These are phyloP conservation scores for Tethya wilhelma DNA, from an alignment of 37 sponge, comb jelly and placozoan genomes.

Conservation along the genomic window DNA sequence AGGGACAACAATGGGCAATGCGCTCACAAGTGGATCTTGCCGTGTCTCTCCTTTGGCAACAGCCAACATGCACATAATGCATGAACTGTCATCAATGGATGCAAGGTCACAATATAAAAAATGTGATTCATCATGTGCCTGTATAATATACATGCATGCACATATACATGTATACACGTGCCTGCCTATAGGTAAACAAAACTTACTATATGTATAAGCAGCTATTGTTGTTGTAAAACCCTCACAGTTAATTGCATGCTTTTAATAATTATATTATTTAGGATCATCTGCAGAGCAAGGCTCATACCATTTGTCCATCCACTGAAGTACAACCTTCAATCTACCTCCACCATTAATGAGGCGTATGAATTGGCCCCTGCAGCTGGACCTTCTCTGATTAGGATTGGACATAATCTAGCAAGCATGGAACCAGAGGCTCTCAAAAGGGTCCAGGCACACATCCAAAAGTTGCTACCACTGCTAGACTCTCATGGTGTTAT, in stretches of 20 bases:
- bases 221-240: too few species aligned
- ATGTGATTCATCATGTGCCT: too few species aligned
- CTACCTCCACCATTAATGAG: not conserved
- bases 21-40: not conserved
- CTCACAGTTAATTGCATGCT: too few species aligned
- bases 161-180: too few species aligned
- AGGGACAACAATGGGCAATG: not conserved
- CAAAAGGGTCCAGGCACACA: not conserved
- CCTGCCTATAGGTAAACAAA: too few species aligned
- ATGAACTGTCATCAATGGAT: slow-evolving; percentile 12
- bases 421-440: not conserved
- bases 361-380: not conserved
- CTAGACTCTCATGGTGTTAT: not conserved
- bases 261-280: not conserved
- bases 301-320: not conserved
- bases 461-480: not conserved
- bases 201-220: too few species aligned
- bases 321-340: not conserved
- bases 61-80: not conserved
- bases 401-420: not conserved
- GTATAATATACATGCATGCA: too few species aligned
- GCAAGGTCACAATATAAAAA: too few species aligned
- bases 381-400: not conserved
- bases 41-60: slow-evolving; percentile 1
- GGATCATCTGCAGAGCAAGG: slow-evolving; percentile 1